phyloP scores from a whole-genome alignment of 2,797 vertebrate species.

The Cynopterus sphinx region DNA sequence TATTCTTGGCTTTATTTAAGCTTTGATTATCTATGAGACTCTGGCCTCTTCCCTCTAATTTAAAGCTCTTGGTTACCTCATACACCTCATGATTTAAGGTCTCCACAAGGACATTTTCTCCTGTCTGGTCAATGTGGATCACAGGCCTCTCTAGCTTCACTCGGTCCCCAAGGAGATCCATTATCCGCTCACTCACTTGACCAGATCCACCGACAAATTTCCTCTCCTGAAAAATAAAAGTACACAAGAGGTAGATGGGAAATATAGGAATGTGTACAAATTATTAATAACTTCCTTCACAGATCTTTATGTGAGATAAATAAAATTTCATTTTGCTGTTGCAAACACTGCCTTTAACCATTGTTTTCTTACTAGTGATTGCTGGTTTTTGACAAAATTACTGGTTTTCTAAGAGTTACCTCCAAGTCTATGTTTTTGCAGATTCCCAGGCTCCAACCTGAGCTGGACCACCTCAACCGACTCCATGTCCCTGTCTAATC shows the following conservation, averaged over 20 bases:
- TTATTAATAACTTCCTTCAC: neutral
- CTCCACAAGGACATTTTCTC: slow-evolving; percentile 90
- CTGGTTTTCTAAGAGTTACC: neutral
- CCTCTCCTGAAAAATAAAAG: slow-evolving; percentile 89
- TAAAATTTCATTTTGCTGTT: neutral
- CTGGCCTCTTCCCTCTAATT: neutral
- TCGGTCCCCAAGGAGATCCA: slow-evolving; percentile 88
- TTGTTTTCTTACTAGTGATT: neutral
- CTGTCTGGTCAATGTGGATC: slow-evolving; percentile 90
- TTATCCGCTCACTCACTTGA: slow-evolving; percentile 95
- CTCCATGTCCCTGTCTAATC: neutral
- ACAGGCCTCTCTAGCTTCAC: slow-evolving; percentile 94
- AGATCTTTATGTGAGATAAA: neutral
- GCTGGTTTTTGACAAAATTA: neutral
- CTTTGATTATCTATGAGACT: neutral
- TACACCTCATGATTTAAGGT: slow-evolving; percentile 91
- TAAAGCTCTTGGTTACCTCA: slow-evolving; percentile 83
- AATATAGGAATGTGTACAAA: neutral
- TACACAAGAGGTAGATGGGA: neutral
- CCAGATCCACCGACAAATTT: slow-evolving; percentile 94
- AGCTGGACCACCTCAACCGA: neutral
- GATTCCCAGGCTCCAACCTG: neutral
- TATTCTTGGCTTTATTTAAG: neutral
- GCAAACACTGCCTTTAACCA: neutral
- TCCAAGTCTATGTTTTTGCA: neutral